A percentile compares a stretch with the other conserved stretches of the same genome.
phyloP scores from a whole-genome alignment of 2,888 invertebrate species.

The Nephrotoma appendiculata region DNA sequence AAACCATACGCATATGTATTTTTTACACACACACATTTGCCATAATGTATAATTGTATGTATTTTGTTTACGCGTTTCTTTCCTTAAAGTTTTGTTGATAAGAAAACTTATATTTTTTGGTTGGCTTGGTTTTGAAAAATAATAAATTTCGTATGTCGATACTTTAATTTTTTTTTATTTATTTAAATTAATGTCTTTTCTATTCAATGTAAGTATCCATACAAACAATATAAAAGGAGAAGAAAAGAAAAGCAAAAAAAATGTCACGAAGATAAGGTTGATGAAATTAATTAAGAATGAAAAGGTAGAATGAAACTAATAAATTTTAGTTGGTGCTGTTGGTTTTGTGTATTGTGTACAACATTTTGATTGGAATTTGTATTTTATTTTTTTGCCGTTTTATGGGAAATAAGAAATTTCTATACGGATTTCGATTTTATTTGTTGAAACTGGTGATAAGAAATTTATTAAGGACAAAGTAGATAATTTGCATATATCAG shows the following conservation, averaged over 20 bases:
- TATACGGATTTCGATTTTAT: background rate
- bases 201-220: background rate
- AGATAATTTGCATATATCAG: background rate
- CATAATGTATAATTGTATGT: background rate
- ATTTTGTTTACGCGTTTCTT: background rate
- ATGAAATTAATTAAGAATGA: background rate
- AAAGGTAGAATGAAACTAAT: background rate
- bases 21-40: no score
- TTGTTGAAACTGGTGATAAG: background rate
- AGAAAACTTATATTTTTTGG: background rate
- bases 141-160: background rate
- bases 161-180: background rate
- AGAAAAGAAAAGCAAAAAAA: background rate
- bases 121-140: background rate
- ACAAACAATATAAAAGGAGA: background rate
- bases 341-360: background rate
- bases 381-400: background rate
- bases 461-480: background rate
- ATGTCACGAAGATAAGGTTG: background rate
- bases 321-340: background rate
- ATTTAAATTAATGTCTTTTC: background rate
- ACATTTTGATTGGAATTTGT: background rate
- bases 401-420: background rate
- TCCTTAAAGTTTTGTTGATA: background rate
- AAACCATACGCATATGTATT: no score